phyloP scores from a whole-genome alignment of 2,888 invertebrate genomes.

The Cantharis rustica region DNA sequence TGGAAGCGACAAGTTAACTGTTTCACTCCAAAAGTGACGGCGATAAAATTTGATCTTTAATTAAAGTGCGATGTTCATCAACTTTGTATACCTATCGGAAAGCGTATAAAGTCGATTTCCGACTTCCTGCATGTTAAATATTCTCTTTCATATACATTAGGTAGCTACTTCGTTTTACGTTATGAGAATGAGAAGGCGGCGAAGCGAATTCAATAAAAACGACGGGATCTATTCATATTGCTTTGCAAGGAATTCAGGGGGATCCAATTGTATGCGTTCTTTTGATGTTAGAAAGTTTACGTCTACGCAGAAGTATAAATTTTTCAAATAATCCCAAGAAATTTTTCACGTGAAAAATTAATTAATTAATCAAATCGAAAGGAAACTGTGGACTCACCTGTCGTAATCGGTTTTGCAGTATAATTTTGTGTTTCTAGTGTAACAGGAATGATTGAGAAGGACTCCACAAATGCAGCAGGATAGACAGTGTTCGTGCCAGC shows the following conservation, averaged over 20 bases:
- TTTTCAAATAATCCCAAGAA: constrained; percentile 11
- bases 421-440: constrained; percentile 89
- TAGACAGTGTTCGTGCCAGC: constrained; percentile 97
- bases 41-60: neutral
- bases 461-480: constrained; percentile 93
- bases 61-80: neutral
- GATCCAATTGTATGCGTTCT: constrained; percentile 29
- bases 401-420: constrained; percentile 98
- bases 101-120: neutral
- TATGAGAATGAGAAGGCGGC: constrained; percentile 48
- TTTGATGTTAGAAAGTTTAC: constrained; percentile 23
- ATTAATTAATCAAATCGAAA: neutral
- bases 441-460: constrained; percentile 91
- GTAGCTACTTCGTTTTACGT: constrained; percentile 30
- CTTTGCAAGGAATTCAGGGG: constrained; percentile 32
- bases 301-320: constrained; percentile 14
- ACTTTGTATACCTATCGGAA: constrained; percentile 2
- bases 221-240: constrained; percentile 35
- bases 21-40: neutral
- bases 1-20: neutral
- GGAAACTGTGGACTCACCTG: constrained; percentile 64
- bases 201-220: constrained; percentile 49
- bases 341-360: neutral
- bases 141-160: constrained; percentile 39
- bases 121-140: constrained; percentile 28